These are phyloP conservation scores for Drosophila truncata DNA, from an alignment of 1,140 invertebrate genomes.

Conservation along the genomic window DNA sequence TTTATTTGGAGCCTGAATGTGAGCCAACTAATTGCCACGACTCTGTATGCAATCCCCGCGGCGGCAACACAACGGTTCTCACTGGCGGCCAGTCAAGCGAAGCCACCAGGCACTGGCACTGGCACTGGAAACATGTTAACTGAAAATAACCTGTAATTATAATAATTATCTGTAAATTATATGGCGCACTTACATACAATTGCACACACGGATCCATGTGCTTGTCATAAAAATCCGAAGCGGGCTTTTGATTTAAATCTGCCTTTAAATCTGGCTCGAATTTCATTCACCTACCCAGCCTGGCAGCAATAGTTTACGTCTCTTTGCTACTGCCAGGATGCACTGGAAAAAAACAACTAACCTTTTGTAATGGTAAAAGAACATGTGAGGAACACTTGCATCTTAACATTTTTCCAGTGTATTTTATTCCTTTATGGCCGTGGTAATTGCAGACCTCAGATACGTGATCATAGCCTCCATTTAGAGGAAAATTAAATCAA, in stretches of 20 bases:
- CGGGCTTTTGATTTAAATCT: slow-evolving; percentile 54
- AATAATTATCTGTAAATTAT: slow-evolving; percentile 84
- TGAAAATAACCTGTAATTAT: slow-evolving; percentile 82
- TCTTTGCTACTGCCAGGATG: slow-evolving; percentile 26
- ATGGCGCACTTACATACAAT: slow-evolving; percentile 79
- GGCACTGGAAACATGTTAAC: slow-evolving; percentile 66
- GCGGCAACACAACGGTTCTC: slow-evolving; percentile 40
- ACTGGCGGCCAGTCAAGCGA: slow-evolving; percentile 50
- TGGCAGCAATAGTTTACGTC: slow-evolving; percentile 48
- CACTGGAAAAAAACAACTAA: slow-evolving; percentile 9
- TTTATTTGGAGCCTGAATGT: slow-evolving; percentile 60
- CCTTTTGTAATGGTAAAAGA: no score
- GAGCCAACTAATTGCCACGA: slow-evolving; percentile 55
- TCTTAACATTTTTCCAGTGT: slow-evolving; percentile 36
- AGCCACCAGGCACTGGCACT: slow-evolving; percentile 23
- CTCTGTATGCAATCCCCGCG: slow-evolving; percentile 38
- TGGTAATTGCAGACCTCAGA: slow-evolving; percentile 52
- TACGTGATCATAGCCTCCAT: slow-evolving; percentile 74
- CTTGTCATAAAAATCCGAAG: slow-evolving; percentile 75
- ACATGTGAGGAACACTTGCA: background rate
- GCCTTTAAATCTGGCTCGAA: slow-evolving; percentile 57
- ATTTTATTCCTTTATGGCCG: slow-evolving; percentile 2
- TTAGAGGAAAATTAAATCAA: slow-evolving; percentile 75
- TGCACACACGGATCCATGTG: slow-evolving; percentile 77
- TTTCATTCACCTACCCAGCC: slow-evolving; percentile 26